Conservation (phyloP, 2,113 vertebrate species). For the Macquaria australasica region DNA sequence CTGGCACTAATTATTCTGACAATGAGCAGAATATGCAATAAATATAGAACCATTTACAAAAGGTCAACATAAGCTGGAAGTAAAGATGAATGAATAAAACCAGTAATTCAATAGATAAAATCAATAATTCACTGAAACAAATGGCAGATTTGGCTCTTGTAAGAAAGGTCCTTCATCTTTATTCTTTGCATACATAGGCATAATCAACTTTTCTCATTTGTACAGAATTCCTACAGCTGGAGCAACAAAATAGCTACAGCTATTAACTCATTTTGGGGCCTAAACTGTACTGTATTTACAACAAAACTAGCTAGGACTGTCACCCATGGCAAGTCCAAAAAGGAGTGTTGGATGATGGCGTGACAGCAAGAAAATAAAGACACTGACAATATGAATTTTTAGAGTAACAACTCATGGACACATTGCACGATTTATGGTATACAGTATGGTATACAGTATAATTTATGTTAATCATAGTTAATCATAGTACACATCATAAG, state of each 20-base stretch:
- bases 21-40: slow-evolving; percentile 13
- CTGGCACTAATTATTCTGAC: slow-evolving; percentile 8
- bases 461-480: not conserved
- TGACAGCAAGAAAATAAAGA: not conserved
- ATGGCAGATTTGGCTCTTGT: not conserved
- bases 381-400: not conserved
- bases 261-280: not conserved
- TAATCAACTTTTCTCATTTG: slow-evolving; percentile 9
- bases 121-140: slow-evolving; percentile 1
- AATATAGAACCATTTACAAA: slow-evolving; percentile 9
- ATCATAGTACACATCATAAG: not conserved
- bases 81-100: slow-evolving; percentile 4
- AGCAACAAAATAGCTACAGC: not conserved
- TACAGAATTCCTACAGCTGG: not conserved
- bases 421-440: not conserved
- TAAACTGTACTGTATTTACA: not conserved
- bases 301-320: not conserved
- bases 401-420: not conserved
- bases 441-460: not conserved
- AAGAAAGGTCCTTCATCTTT: not conserved
- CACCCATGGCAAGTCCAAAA: not conserved
- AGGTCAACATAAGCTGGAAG: slow-evolving; percentile 16
- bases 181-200: not conserved
- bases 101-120: not conserved
- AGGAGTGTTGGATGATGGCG: not conserved